Evolutionary conservation across 2,113 vertebrate species (phyloP).

Genomic region (Noctilio leporinus): DNA sequence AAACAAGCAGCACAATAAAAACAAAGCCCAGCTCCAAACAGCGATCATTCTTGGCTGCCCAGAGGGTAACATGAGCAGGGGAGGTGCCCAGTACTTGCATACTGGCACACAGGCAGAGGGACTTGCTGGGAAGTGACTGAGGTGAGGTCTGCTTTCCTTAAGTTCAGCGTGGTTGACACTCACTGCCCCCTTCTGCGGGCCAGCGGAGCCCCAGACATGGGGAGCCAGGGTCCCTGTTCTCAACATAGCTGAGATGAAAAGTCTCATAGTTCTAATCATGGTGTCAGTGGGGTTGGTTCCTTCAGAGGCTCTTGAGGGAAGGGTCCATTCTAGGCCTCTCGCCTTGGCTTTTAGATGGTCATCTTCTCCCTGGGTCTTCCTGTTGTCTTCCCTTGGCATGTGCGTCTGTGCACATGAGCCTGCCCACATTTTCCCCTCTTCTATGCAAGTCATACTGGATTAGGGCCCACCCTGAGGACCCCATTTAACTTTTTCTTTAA

Average conservation of each 20-base stretch:
- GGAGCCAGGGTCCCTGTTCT: not conserved
- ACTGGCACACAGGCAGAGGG: not conserved
- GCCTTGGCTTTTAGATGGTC: not conserved
- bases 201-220: not conserved
- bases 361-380: not conserved
- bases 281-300: not conserved
- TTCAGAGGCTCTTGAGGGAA: not conserved
- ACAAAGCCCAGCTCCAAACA: slow-evolving; percentile 39
- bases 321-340: not conserved
- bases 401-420: accelerated
- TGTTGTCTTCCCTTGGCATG: not conserved
- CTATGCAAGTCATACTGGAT: not conserved
- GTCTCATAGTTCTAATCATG: not conserved
- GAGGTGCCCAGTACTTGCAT: not conserved
- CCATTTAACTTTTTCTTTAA: not conserved
- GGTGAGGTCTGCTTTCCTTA: not conserved
- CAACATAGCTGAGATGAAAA: accelerated
- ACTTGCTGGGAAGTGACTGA: not conserved
- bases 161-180: not conserved
- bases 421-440: not conserved
- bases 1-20: not conserved
- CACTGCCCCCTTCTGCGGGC: not conserved
- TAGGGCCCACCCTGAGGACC: not conserved
- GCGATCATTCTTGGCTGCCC: slow-evolving; percentile 26
- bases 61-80: not conserved